Evolutionary conservation across 2,888 invertebrate species (phyloP).

Genomic region (Ametastegia equiseti): DNA sequence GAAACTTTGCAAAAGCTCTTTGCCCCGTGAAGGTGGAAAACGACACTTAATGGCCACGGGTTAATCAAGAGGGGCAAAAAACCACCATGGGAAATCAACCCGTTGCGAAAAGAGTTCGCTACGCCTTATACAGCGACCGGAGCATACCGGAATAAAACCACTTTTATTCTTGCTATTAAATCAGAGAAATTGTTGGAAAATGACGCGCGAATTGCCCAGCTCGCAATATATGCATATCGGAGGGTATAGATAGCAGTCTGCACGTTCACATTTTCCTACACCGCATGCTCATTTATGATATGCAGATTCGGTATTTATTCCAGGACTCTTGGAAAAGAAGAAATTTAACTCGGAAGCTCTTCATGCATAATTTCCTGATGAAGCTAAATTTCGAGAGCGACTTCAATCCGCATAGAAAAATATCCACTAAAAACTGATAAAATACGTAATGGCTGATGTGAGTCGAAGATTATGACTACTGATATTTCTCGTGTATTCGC

Average conservation of each 20-base stretch:
- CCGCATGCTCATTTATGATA: neutral
- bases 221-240: neutral
- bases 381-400: neutral
- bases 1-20: conserved; percentile 25
- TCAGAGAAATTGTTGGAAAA: conserved; percentile 25
- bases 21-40: conserved; percentile 30
- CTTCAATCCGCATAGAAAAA: neutral
- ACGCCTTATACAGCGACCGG: neutral
- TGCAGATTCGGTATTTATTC: neutral
- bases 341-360: neutral
- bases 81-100: conserved; percentile 37
- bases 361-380: neutral
- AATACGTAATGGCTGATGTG: neutral
- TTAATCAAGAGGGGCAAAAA: neutral
- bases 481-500: no score
- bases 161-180: conserved; percentile 22
- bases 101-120: conserved; percentile 28
- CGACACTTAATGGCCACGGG: conserved; percentile 22
- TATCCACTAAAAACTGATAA: neutral
- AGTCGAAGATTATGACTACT: no score
- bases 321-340: neutral
- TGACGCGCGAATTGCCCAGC: conserved; percentile 5
- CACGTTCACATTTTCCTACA: neutral
- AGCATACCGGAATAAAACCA: neutral
- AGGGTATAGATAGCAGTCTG: neutral